Evolutionary conservation across 2,113 vertebrate genomes (phyloP).

Genomic region (Pseudorectes ferrugineus): DNA sequence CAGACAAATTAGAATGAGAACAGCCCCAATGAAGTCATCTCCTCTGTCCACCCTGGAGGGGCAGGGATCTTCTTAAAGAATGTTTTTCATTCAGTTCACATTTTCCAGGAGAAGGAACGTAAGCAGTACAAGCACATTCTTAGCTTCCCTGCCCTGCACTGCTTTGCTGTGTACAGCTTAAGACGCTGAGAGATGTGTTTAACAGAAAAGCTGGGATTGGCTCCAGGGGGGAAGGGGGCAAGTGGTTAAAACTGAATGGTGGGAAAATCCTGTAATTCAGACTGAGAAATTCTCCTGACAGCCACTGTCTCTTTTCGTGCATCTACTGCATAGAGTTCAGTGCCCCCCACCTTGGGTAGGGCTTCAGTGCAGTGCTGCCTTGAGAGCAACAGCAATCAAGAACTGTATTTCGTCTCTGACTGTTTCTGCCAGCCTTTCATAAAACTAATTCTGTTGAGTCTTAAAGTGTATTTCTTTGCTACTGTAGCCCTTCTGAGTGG

Average conservation of each 20-base stretch:
- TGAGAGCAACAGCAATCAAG: background rate
- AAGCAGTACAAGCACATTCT: background rate
- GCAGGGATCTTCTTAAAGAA: slow-evolving; percentile 3
- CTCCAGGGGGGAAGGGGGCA: background rate
- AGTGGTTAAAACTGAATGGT: background rate
- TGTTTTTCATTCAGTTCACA: slow-evolving; percentile 1
- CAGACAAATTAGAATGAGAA: slow-evolving; percentile 35
- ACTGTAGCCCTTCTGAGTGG: background rate
- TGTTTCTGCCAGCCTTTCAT: background rate
- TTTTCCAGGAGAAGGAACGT: slow-evolving; percentile 6
- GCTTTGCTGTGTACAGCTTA: background rate
- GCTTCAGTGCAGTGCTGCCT: background rate
- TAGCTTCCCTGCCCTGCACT: background rate
- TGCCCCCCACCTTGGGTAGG: background rate
- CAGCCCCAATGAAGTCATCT: slow-evolving; percentile 39
- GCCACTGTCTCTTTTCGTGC: rapidly evolving
- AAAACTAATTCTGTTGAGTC: background rate
- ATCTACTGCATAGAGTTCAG: background rate
- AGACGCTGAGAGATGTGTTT: background rate
- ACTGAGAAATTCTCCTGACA: background rate
- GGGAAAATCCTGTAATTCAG: background rate
- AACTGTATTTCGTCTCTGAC: background rate
- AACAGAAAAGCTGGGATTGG: background rate
- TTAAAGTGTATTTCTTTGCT: background rate
- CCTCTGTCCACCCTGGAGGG: background rate